A percentile compares a stretch with the other conserved stretches of the same genome.
Evolutionary conservation across 2,888 invertebrate species (phyloP).

Genomic region (Oxystoma pomonae): DNA sequence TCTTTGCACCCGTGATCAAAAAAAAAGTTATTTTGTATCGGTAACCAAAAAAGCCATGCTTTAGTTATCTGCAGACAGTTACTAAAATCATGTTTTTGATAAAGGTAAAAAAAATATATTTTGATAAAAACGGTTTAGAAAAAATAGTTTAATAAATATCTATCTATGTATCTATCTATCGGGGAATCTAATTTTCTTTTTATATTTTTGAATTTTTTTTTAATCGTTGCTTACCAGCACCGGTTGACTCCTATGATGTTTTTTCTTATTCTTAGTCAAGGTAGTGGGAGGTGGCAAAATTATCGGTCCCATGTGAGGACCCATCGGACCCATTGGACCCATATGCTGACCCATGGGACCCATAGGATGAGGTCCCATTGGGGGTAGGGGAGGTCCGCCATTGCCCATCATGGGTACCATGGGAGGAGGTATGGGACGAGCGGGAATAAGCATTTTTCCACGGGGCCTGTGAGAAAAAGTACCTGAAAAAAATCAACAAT

Average conservation of each 20-base stretch:
- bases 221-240: neutral
- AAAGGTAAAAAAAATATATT: too few species aligned
- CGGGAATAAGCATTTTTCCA: slow-evolving; percentile 54
- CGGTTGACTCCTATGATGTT: slow-evolving; percentile 45
- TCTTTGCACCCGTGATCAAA: too few species aligned
- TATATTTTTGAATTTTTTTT: too few species aligned
- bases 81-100: too few species aligned
- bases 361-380: slow-evolving; percentile 50
- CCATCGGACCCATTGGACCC: slow-evolving; percentile 9
- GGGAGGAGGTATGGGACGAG: slow-evolving; percentile 49
- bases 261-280: slow-evolving; percentile 55
- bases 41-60: too few species aligned
- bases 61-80: too few species aligned
- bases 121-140: too few species aligned
- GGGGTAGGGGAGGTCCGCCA: slow-evolving; percentile 31
- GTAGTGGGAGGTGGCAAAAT: slow-evolving; percentile 51
- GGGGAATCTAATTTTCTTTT: too few species aligned
- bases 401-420: slow-evolving; percentile 36
- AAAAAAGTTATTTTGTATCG: too few species aligned
- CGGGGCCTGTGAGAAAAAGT: slow-evolving; percentile 49
- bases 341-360: neutral
- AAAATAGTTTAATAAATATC: too few species aligned
- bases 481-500: slow-evolving; percentile 23
- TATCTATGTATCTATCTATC: too few species aligned
- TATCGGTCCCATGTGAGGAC: slow-evolving; percentile 33